Percentiles rank a stretch among this genome's conserved stretches.
Conservation (phyloP, 2,113 vertebrate species). For the Micromys minutus region DNA sequence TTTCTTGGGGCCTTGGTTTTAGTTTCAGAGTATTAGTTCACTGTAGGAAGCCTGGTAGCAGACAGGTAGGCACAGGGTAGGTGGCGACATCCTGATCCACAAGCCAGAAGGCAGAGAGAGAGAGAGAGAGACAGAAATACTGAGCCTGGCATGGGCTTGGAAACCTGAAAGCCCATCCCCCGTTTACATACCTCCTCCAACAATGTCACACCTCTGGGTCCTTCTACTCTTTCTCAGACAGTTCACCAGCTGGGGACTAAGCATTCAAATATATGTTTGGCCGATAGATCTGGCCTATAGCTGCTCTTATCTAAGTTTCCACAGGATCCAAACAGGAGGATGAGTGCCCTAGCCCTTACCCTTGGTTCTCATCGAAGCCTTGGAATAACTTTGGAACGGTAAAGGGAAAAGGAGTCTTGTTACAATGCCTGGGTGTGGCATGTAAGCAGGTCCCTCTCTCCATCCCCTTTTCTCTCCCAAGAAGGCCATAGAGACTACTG, state of each 20-base stretch:
- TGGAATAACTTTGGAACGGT: not conserved
- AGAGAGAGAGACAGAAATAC: too few relatives aligned
- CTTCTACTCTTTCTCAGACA: not conserved
- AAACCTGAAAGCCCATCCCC: not conserved
- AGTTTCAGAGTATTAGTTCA: not conserved
- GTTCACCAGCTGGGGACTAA: too few relatives aligned
- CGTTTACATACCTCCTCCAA: not conserved
- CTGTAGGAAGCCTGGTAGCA: not conserved
- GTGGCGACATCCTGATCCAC: not conserved
- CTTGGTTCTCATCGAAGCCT: not conserved
- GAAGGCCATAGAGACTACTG: not conserved
- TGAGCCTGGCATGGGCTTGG: not conserved
- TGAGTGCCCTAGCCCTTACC: not conserved
- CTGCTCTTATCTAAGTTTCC: not conserved
- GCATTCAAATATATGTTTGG: not conserved
- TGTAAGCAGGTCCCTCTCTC: too few relatives aligned
- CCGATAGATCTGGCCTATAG: too few relatives aligned
- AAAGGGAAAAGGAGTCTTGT: not conserved
- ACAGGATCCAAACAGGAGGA: not conserved
- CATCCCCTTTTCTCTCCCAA: not conserved
- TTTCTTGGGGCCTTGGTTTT: not conserved
- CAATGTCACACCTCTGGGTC: not conserved
- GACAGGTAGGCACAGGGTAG: not conserved
- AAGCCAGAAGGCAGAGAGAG: not conserved
- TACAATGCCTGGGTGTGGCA: not conserved